phyloP scores from a whole-genome alignment of 2,888 invertebrate species.

The Pinctada fucata region DNA sequence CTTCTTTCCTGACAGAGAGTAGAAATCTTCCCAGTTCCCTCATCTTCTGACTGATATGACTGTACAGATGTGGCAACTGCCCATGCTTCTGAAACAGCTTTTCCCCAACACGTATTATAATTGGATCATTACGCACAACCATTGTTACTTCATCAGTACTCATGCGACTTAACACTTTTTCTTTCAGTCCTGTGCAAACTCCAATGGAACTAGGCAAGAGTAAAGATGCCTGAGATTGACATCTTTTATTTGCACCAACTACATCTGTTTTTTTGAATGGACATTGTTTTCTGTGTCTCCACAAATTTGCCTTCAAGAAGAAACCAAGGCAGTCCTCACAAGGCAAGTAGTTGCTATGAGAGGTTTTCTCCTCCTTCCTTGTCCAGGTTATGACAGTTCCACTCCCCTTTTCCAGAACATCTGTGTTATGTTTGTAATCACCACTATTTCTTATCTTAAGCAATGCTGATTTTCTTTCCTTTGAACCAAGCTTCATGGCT shows the following conservation, averaged over 20 bases:
- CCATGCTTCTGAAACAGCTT: constrained; percentile 1
- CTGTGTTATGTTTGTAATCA: constrained; percentile 35
- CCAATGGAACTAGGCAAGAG: constrained; percentile 1
- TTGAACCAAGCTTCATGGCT: no score
- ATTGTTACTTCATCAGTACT: no score
- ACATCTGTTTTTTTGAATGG: no score
- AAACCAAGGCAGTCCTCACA: no score
- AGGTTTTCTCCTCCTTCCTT: constrained; percentile 13
- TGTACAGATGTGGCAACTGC: constrained; percentile 24
- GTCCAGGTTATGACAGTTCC: constrained; percentile 24
- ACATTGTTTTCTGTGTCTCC: no score
- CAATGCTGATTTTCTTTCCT: constrained; percentile 5
- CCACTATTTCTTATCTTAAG: constrained; percentile 37
- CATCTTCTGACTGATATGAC: constrained; percentile 3
- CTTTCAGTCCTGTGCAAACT: no score
- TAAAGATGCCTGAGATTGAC: constrained; percentile 36
- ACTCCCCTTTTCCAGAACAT: constrained; percentile 34
- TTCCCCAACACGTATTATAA: no score
- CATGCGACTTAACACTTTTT: no score
- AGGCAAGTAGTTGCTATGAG: background rate
- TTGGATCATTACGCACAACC: no score
- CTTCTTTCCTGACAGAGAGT: no score
- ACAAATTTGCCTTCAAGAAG: no score
- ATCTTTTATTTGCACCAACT: background rate
- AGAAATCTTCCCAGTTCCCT: no score